A percentile compares a stretch with the other conserved stretches of the same genome.
phyloP scores from a whole-genome alignment of 53 echinoderm and acorn worm genomes.

The Actinopyga echinites region DNA sequence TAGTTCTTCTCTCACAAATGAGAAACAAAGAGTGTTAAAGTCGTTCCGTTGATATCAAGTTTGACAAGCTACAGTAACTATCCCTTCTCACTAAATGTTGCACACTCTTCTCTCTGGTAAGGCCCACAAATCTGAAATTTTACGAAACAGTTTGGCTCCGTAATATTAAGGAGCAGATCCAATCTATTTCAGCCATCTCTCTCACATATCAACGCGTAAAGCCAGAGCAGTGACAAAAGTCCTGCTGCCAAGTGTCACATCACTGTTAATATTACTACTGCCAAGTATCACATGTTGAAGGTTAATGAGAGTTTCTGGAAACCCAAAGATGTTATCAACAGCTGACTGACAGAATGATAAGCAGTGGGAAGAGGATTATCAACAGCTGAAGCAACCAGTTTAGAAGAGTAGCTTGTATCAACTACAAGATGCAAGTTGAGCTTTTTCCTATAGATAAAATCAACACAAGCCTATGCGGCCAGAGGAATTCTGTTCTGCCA shows the following conservation, averaged over 20 bases:
- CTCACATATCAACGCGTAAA: conserved; percentile 6
- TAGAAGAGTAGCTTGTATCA: not conserved
- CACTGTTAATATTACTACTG: not conserved
- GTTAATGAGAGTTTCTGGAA: not conserved
- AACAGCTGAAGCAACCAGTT: conserved; percentile 22
- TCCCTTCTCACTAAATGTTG: too few relatives aligned
- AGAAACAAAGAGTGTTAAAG: too few relatives aligned
- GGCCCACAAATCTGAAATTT: too few relatives aligned
- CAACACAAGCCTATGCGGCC: too few relatives aligned
- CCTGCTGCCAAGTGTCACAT: too few relatives aligned
- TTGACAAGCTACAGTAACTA: too few relatives aligned
- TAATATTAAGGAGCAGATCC: not conserved
- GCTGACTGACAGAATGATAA: conserved; percentile 7
- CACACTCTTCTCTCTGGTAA: too few relatives aligned
- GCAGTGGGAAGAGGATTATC: not conserved
- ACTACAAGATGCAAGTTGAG: not conserved
- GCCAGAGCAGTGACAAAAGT: too few relatives aligned
- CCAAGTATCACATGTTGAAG: conserved; percentile 30
- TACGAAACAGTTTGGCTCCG: not conserved
- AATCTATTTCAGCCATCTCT: not conserved
- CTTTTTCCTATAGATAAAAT: not conserved
- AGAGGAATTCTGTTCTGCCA: too few relatives aligned
- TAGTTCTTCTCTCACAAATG: too few relatives aligned
- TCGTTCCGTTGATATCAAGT: too few relatives aligned
- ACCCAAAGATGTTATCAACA: conserved; percentile 1